These are phyloP conservation scores for Myotis planiceps DNA, from an alignment of 2,797 vertebrate species.

Conservation along the genomic window DNA sequence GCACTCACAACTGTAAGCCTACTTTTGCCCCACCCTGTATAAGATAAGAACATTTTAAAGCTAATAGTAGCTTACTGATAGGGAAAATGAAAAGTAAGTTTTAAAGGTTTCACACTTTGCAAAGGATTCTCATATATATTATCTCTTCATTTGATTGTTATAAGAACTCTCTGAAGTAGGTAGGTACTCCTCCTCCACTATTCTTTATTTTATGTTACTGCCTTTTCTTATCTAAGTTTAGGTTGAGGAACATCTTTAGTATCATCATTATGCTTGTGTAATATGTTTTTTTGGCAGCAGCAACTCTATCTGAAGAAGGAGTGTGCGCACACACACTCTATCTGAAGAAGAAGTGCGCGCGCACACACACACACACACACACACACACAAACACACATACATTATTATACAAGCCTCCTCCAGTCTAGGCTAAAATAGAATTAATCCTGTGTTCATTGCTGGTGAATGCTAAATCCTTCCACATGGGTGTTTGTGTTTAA, in stretches of 20 bases:
- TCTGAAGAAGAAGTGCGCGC: background rate
- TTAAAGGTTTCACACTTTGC: background rate
- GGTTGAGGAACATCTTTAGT: background rate
- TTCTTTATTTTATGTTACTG: background rate
- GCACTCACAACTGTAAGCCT: background rate
- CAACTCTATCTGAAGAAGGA: background rate
- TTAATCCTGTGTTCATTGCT: conserved; percentile 71
- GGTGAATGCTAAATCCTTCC: conserved; percentile 74
- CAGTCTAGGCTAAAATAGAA: conserved; percentile 62
- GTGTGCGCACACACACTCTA: background rate
- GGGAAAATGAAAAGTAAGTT: conserved; percentile 8
- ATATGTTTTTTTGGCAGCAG: background rate
- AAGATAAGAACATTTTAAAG: conserved; percentile 14
- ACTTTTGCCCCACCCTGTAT: background rate
- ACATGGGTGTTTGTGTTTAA: conserved; percentile 84
- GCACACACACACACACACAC: background rate
- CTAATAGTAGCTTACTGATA: conserved; percentile 12
- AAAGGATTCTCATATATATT: background rate
- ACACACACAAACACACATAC: background rate
- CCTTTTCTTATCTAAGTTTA: background rate
- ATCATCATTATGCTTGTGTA: background rate
- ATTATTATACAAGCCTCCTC: background rate
- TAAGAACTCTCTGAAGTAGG: background rate
- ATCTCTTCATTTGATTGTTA: background rate
- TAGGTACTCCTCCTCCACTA: background rate